These are phyloP conservation scores for Panagrolaimus sp. DNA, from an alignment of 1,140 invertebrate genomes.

Conservation along the genomic window DNA sequence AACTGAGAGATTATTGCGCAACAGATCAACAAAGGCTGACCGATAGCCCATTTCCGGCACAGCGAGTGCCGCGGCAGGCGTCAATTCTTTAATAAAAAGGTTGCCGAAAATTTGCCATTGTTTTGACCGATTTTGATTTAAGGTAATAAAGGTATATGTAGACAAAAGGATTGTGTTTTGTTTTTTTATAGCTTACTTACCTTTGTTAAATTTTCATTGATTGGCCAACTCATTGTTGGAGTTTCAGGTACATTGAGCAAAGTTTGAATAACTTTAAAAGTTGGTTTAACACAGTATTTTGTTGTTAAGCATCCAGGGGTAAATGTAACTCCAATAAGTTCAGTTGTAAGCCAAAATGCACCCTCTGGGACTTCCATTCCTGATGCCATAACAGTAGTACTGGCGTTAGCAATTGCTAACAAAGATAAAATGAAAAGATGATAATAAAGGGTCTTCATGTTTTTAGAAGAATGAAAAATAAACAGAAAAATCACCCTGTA, in stretches of 20 bases:
- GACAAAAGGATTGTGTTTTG: not conserved
- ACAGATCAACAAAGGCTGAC: not conserved
- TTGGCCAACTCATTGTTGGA: constrained; percentile 1
- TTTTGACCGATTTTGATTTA: constrained; percentile 3
- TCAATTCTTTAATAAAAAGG: not conserved
- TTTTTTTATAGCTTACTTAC: not conserved
- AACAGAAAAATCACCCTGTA: too few relatives aligned
- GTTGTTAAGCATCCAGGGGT: not conserved
- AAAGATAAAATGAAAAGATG: too few relatives aligned
- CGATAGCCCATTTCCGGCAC: not conserved
- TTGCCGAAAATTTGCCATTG: not conserved
- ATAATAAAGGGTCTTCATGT: too few relatives aligned
- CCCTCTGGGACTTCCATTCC: constrained; percentile 6
- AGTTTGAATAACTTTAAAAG: not conserved
- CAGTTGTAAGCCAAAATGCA: constrained; percentile 7
- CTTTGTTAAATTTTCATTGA: constrained; percentile 11
- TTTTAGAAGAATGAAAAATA: too few relatives aligned
- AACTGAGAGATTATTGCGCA: constrained; percentile 1
- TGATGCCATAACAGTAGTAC: not conserved
- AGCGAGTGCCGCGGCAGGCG: too few relatives aligned
- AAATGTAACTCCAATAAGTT: not conserved
- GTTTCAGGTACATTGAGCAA: not conserved
- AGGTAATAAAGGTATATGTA: not conserved
- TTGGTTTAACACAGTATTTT: not conserved
- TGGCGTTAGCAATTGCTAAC: not conserved